Evolutionary conservation across 2,797 vertebrate genomes (phyloP), one percentile per base, ranked within the genome.

Genomic region (Spheniscus humboldti): DNA sequence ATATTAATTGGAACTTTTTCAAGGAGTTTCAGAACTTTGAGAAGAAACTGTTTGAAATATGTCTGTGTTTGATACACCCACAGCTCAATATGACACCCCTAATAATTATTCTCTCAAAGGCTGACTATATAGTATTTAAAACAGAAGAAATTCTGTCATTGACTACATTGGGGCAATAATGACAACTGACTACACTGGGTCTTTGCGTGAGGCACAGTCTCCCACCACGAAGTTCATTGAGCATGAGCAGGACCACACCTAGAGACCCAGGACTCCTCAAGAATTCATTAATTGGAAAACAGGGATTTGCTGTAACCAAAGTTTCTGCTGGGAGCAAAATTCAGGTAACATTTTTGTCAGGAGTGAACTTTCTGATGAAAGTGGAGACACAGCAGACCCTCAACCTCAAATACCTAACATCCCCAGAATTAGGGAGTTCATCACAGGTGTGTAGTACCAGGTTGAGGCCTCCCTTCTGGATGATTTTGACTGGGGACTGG

Each of bases 1-100:
- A 68, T 64, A 77, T 86, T 66, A 72, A 87, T 48, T 62, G 17
- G 27, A 88, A 47, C 9, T 74, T 87, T 82, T 93, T 37, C 8
- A 60, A 80, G 35, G 31, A 64, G 13, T 74, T 96, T 91, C 47
- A 55, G 53, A 91, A 92, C 68, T 94, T 92, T 52, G 50, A 75
- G 71, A 90, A 68, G 35, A 91, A 93, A 83, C 28, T 60, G 12
- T 67, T 91, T 92, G 33, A 80, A 91, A 75, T 66, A 4, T 35
- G 17, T 79, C 43, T 71, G 33, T 39, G 25, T 69, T 68, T 24
- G 50, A 77, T 56, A 57, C 19, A 7, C 50, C 72, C 77, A 81
- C 22, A 2, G 19, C 62, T 86, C 81, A 74, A 31, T 72, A 75
- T 48, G 50, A 74, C 16, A 79, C n/a, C 6, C 30, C 9, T 86